Evolutionary conservation across 2,888 invertebrate species (phyloP), one percentile per base, ranked within the genome.

Genomic region (Camptogramma bilineatum): DNA sequence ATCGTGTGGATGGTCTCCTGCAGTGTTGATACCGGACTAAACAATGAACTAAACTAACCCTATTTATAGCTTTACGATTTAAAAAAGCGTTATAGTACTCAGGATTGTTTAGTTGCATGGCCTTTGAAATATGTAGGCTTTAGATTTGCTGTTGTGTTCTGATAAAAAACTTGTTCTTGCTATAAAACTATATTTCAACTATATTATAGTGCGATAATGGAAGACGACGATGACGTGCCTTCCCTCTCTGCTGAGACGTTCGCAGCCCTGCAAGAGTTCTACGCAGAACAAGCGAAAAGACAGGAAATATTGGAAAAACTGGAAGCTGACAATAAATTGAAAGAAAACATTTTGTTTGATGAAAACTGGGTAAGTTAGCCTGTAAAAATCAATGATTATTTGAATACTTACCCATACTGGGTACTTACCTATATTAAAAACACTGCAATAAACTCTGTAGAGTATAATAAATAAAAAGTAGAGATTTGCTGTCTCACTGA

Each of bases 311-410:
- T 95, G 44, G 78, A 87, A 4, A 90, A 94, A 64, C 75, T 91
- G 0, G 91, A 91, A 31, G 90, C 89, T 42, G 89, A 93, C 55
- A 83, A 91, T 28, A 88, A 93, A 71, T 77, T 85, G 4, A 85
- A 85, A 55, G 87, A 91, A 72, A 91, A 94, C 72, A 91, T 94
- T 64, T 78, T 91, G 53, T 95, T 97, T 83, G 95, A 96, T 71
- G 97, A 97, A 87, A 95, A 97, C 86, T 98, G 97, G 97, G 97
- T 97, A 71, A 72, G 72, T 24, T n/a, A 19, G n/a, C 21, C 24
- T 4, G 5, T 1, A 28, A 28, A 8, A 28, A 5, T 24, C 24
- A 24, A 2, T 24, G 24, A n/a, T n/a, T n/a, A n/a, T n/a, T n/a
- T n/a, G n/a, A n/a, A n/a, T n/a, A n/a, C n/a, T n/a, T n/a, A n/a